phyloP scores from a whole-genome alignment of 2,113 vertebrate genomes.

The Ochotona princeps region DNA sequence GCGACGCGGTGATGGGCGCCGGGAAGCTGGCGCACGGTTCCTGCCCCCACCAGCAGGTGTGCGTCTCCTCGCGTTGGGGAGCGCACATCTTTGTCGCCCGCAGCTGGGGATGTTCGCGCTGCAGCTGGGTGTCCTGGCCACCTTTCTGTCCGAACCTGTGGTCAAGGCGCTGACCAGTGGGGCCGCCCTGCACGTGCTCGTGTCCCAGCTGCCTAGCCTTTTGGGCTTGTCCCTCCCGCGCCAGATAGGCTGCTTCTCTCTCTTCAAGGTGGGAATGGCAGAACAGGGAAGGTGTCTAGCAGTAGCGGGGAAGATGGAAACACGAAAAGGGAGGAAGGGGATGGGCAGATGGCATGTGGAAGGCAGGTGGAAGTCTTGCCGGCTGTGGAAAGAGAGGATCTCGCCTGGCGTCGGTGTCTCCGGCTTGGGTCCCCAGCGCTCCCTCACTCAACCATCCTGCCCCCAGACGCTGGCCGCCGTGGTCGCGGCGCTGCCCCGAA shows the following conservation, averaged over 20 bases:
- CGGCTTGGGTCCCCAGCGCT: no score
- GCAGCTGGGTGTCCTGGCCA: slow-evolving; percentile 93
- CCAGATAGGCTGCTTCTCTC: slow-evolving; percentile 91
- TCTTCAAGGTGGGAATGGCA: slow-evolving; percentile 88
- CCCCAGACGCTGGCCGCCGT: slow-evolving; percentile 91
- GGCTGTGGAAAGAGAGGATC: not conserved
- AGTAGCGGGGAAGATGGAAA: not conserved
- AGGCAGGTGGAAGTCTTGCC: not conserved
- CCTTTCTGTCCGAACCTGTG: slow-evolving; percentile 94
- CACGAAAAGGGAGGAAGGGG: not conserved
- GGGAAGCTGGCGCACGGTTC: not conserved
- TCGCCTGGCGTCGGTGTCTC: fast-evolving
- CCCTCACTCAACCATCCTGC: not conserved
- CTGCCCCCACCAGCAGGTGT: not conserved
- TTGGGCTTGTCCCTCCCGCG: slow-evolving; percentile 92
- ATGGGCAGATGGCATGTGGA: not conserved
- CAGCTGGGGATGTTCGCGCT: slow-evolving; percentile 93
- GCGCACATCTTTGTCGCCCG: not conserved
- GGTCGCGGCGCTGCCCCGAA: slow-evolving; percentile 89
- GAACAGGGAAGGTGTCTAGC: not conserved
- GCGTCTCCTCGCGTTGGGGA: not conserved
- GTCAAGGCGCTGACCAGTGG: slow-evolving; percentile 95
- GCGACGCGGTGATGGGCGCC: no score
- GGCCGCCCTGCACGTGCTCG: slow-evolving; percentile 93
- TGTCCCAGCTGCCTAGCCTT: slow-evolving; percentile 94